Percentiles rank a stretch among this genome's conserved stretches.
Evolutionary conservation across 2,797 vertebrate genomes (phyloP).

Genomic region (Sternotherus odoratus): DNA sequence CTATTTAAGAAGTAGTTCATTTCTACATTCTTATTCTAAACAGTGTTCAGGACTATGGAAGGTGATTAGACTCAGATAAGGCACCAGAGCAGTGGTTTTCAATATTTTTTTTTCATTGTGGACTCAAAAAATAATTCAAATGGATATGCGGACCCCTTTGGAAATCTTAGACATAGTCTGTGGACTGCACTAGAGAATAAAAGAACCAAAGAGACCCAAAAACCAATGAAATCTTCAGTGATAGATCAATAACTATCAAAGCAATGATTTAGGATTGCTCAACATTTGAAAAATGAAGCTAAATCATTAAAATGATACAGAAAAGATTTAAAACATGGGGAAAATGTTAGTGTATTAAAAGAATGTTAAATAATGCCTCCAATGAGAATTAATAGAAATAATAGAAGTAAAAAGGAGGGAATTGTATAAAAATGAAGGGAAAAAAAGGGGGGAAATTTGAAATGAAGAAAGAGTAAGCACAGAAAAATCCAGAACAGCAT

Average conservation of each 20-base stretch:
- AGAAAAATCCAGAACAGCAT: background rate
- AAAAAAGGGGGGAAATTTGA: background rate
- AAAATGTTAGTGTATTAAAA: background rate
- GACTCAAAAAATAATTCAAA: no score
- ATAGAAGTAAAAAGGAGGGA: background rate
- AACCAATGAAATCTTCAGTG: background rate
- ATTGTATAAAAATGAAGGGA: background rate
- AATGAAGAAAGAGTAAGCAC: background rate
- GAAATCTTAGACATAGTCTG: no score
- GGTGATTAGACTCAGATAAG: background rate
- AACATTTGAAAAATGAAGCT: background rate
- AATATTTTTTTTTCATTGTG: no score
- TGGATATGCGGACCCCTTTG: no score
- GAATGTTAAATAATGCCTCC: background rate
- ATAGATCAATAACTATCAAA: background rate
- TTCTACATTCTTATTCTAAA: background rate
- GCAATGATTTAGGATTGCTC: background rate
- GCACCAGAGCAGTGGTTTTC: background rate
- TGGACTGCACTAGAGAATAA: background rate
- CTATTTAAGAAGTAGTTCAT: background rate
- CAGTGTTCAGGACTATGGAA: background rate
- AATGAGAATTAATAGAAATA: background rate
- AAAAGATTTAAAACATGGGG: accelerated
- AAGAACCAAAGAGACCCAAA: background rate
- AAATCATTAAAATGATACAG: background rate